Evolutionary conservation across 2,113 vertebrate species (phyloP).

Genomic region (Leucopsar rothschildi): DNA sequence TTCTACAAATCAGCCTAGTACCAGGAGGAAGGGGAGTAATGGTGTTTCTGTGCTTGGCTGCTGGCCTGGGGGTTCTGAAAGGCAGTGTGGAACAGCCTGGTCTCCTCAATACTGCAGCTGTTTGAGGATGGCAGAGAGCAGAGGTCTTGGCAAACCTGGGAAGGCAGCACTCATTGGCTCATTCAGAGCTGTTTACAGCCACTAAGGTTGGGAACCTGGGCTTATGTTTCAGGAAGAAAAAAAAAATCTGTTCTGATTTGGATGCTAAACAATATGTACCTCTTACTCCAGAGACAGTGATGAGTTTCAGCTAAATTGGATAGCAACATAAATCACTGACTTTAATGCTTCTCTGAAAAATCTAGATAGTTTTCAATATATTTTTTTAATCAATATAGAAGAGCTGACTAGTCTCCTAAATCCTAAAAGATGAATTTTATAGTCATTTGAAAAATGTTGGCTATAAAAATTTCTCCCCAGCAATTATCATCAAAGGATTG

Average conservation of each 20-base stretch:
- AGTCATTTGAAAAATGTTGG: background rate
- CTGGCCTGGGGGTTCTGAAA: background rate
- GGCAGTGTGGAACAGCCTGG: background rate
- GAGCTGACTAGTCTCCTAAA: background rate
- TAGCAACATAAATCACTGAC: background rate
- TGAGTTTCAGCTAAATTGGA: constrained; percentile 1
- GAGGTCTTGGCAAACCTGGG: constrained; percentile 13
- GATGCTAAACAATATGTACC: background rate
- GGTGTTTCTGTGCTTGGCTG: background rate
- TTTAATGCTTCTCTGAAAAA: constrained; percentile 19
- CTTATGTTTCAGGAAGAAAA: background rate
- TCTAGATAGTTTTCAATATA: background rate
- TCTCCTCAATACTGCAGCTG: constrained; percentile 2
- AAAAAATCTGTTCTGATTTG: background rate
- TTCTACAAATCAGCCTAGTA: background rate
- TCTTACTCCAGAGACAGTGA: background rate
- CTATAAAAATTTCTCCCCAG: background rate
- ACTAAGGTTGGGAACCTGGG: background rate
- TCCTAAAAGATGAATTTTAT: background rate
- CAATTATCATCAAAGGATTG: background rate
- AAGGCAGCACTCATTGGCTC: background rate
- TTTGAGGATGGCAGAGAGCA: background rate
- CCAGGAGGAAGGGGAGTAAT: background rate
- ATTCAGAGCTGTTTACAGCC: background rate
- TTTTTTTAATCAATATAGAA: background rate